Evolutionary conservation across 2,797 vertebrate species (phyloP), one percentile per base, ranked within the genome.

Genomic region (Brachyalestes nurse): DNA sequence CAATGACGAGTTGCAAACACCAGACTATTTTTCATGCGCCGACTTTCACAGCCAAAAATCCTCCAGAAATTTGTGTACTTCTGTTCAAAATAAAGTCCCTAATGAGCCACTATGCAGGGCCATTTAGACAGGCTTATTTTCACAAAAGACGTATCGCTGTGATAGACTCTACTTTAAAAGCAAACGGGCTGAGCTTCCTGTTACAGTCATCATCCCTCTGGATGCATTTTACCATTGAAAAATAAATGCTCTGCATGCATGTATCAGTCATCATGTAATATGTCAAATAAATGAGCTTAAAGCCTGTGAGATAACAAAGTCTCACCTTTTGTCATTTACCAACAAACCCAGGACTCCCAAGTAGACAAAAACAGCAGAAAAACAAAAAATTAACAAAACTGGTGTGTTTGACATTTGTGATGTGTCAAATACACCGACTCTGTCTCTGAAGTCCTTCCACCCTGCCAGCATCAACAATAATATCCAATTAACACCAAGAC

Each of bases 131-230:
- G 47, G 47, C 4, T 34, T 8, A 47, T 55, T 65, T 66, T 66
- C 8, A 57, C 57, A 65, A 62, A 72, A 21, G 19, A 21, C 77
- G 5, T 2, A 83, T 89, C 88, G 85, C 55, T 88, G 83, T 90
- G 81, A 60, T 65, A 53, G 60, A 21, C 66, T 82, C n/a, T 62
- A 86, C 85, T 89, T 85, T 85, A 80, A 83, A 85, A 87, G 88
- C 28, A n/a, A 8, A 21, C 7, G 0, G 2, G n/a, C 6, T 1
- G 0, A 19, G 1, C 6, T n/a, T n/a, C 6, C 19, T n/a, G 1
- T 55, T 55, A 5, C 53, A n/a, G 6, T 47, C 86, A 86, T 82
- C 86, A 85, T 80, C 84, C 87, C 86, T 75, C 66, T 67, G 89
- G 90, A 88, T 79, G 78, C 72, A 83, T 76, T 79, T 86, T 78